A percentile compares a stretch with the other conserved stretches of the same genome.
Conservation (phyloP, 2,113 vertebrate species). For the Pimephales promelas region DNA sequence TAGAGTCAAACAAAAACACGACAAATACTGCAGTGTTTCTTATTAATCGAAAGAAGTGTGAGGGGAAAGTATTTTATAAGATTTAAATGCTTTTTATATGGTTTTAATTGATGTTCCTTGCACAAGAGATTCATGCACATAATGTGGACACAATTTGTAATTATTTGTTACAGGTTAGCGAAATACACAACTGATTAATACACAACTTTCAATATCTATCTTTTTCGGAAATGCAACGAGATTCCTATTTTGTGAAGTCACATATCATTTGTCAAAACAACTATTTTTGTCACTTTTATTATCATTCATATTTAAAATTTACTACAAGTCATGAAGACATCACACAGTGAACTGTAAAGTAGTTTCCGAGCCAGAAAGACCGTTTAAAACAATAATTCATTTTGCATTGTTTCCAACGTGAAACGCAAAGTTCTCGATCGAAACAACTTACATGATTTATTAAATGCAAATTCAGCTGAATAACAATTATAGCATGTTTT, state of each 20-base stretch:
- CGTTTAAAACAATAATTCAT: background rate
- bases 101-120: background rate
- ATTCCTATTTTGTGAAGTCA: background rate
- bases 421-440: background rate
- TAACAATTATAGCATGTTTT: background rate
- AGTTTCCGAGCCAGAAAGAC: background rate
- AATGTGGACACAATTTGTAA: background rate
- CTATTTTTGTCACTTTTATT: background rate
- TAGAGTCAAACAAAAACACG: background rate
- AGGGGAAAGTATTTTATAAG: background rate
- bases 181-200: background rate
- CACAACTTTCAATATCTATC: background rate
- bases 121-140: background rate
- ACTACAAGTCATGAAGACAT: background rate
- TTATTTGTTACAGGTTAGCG: background rate
- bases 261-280: background rate
- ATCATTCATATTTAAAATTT: background rate
- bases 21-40: background rate
- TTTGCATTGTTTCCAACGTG: background rate
- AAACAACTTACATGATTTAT: background rate
- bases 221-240: background rate
- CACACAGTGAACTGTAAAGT: background rate
- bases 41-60: background rate
- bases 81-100: background rate
- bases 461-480: background rate